phyloP scores from a whole-genome alignment of 2,888 invertebrate species.

The Hemaris fuciformis region DNA sequence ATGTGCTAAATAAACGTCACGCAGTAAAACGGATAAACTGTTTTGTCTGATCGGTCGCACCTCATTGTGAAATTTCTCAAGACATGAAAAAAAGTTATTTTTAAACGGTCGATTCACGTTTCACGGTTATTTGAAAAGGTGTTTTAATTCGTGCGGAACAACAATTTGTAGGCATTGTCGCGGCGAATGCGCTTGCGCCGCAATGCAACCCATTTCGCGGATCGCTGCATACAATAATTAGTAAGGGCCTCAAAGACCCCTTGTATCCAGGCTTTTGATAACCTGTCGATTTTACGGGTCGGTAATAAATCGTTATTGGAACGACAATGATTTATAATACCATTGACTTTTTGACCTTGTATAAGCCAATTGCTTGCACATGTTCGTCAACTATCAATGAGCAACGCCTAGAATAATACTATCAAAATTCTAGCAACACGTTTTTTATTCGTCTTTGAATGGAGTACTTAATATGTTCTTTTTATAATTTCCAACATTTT shows the following conservation, averaged over 20 bases:
- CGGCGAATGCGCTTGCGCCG: slow-evolving; percentile 29
- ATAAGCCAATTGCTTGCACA: slow-evolving; percentile 26
- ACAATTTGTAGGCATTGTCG: slow-evolving; percentile 21
- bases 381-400: slow-evolving; percentile 24
- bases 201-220: slow-evolving; percentile 58
- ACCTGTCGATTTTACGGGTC: slow-evolving; percentile 58
- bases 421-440: neutral
- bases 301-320: slow-evolving; percentile 46
- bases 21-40: neutral
- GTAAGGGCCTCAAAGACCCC: slow-evolving; percentile 16
- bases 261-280: slow-evolving; percentile 27
- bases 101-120: slow-evolving; percentile 23
- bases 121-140: slow-evolving; percentile 46
- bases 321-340: slow-evolving; percentile 46
- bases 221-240: slow-evolving; percentile 64
- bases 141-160: slow-evolving; percentile 28
- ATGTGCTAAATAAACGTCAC: neutral
- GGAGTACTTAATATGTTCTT: too few species aligned
- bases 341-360: slow-evolving; percentile 39
- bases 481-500: too few species aligned
- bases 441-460: too few species aligned
- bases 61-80: slow-evolving; percentile 6
- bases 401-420: neutral
- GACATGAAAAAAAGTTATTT: neutral
- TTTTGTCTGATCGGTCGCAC: slow-evolving; percentile 5